Conservation (phyloP, 2,888 invertebrate species). For the Drosophila melanocephala region DNA sequence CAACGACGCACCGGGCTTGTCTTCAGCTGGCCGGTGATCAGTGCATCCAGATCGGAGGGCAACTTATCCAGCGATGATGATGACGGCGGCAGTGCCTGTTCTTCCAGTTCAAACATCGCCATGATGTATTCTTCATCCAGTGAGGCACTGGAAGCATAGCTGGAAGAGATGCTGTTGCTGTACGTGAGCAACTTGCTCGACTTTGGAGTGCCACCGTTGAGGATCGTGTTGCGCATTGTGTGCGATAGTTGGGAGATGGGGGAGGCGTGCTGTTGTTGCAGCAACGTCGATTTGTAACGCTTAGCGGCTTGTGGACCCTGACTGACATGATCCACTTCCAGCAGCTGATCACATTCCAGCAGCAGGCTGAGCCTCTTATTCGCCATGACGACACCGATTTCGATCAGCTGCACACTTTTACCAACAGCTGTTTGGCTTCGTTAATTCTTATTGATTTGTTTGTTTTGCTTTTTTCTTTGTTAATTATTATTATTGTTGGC, state of each 20-base stretch:
- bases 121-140: conserved; percentile 88
- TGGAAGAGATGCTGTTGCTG: conserved; percentile 86
- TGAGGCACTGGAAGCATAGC: conserved; percentile 86
- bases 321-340: conserved; percentile 1
- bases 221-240: conserved; percentile 48
- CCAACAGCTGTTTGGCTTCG: neutral
- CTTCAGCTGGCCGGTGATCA: conserved; percentile 87
- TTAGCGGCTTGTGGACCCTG: conserved; percentile 41
- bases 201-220: conserved; percentile 56
- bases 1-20: conserved; percentile 83
- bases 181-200: conserved; percentile 83
- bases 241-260: conserved; percentile 67
- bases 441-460: conserved; percentile 8
- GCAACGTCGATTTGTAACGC: conserved; percentile 33
- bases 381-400: conserved; percentile 28
- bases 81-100: conserved; percentile 4
- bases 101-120: conserved; percentile 88
- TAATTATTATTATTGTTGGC: conserved; percentile 2
- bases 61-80: conserved; percentile 60
- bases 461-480: neutral
- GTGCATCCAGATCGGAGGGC: conserved; percentile 87
- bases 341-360: conserved; percentile 26
- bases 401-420: conserved; percentile 7
- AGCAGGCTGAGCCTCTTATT: conserved; percentile 45
- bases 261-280: conserved; percentile 48